These are phyloP conservation scores for Nematostella vectensis DNA, from an alignment of 92 coral and sea anemone species.

Conservation along the genomic window DNA sequence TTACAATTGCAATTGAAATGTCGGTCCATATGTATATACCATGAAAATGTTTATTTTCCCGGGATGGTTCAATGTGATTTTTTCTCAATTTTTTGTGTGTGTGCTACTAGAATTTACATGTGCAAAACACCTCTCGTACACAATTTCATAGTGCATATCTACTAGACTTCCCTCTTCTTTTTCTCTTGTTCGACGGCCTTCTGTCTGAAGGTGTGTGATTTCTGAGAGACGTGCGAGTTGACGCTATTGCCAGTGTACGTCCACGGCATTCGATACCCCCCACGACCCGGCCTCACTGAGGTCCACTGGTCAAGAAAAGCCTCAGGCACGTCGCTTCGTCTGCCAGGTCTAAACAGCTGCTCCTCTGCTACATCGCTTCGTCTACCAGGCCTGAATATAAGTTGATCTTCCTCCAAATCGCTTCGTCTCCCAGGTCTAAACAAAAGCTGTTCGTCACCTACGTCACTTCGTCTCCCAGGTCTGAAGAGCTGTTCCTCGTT, in stretches of 20 bases:
- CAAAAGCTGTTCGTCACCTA: neutral
- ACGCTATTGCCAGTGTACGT: conserved; percentile 15
- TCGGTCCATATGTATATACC: too few species aligned
- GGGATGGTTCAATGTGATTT: too few species aligned
- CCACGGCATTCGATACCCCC: conserved; percentile 35
- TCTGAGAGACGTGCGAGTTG: conserved; percentile 14
- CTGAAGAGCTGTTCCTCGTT: conserved; percentile 10
- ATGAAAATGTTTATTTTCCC: too few species aligned
- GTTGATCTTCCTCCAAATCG: neutral
- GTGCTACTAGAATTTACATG: too few species aligned
- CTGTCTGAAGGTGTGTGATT: conserved; percentile 26
- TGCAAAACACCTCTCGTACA: too few species aligned
- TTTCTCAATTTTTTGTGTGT: too few species aligned
- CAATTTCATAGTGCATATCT: too few species aligned
- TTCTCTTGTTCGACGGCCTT: too few species aligned
- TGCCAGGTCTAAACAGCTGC: conserved; percentile 22
- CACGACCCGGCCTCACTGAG: conserved; percentile 16
- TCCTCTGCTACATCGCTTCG: conserved; percentile 9
- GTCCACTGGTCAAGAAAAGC: conserved; percentile 3
- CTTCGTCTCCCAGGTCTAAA: conserved; percentile 12
- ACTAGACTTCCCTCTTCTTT: too few species aligned
- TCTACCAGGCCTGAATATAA: conserved; percentile 9
- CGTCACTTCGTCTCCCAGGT: conserved; percentile 23
- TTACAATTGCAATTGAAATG: too few species aligned
- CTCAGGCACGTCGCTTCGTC: conserved; percentile 10